These are phyloP conservation scores for Cyclura pinguis DNA, from an alignment of 2,797 vertebrate genomes.

Conservation along the genomic window DNA sequence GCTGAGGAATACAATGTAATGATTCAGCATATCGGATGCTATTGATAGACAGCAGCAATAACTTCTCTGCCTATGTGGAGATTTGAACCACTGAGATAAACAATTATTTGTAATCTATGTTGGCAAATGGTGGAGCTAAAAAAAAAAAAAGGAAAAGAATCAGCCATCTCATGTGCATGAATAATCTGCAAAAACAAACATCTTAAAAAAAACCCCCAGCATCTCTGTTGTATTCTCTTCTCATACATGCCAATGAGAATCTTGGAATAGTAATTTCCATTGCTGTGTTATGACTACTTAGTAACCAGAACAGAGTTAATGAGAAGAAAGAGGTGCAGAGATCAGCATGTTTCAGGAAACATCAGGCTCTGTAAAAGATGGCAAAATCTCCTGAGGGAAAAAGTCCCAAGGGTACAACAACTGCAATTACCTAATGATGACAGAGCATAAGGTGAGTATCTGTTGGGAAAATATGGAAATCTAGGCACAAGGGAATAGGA, in stretches of 20 bases:
- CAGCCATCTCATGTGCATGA: constrained; percentile 4
- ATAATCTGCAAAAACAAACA: constrained; percentile 48
- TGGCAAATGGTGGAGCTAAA: constrained; percentile 2
- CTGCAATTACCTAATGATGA: no score
- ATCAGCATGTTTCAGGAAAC: not conserved
- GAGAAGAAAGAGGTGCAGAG: not conserved
- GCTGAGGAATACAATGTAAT: constrained; percentile 37
- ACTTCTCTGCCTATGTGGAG: constrained; percentile 19
- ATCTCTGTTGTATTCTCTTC: constrained; percentile 43
- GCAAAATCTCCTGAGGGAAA: not conserved
- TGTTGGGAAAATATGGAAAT: not conserved
- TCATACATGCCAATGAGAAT: constrained; percentile 28
- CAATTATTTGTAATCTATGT: not conserved
- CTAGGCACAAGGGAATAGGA: not conserved
- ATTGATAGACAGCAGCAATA: constrained; percentile 32
- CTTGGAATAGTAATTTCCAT: not conserved
- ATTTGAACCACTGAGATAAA: constrained; percentile 25
- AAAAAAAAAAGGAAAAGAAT: constrained; percentile 32
- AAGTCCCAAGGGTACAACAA: no score
- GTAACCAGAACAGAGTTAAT: not conserved
- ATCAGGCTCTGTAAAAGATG: not conserved
- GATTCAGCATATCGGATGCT: not conserved
- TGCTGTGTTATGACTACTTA: no score
- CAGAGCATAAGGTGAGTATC: no score
- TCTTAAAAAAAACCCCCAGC: constrained; percentile 26